Evolutionary conservation across 1,140 invertebrate species (phyloP).

Genomic region (Lethrus apterus): DNA sequence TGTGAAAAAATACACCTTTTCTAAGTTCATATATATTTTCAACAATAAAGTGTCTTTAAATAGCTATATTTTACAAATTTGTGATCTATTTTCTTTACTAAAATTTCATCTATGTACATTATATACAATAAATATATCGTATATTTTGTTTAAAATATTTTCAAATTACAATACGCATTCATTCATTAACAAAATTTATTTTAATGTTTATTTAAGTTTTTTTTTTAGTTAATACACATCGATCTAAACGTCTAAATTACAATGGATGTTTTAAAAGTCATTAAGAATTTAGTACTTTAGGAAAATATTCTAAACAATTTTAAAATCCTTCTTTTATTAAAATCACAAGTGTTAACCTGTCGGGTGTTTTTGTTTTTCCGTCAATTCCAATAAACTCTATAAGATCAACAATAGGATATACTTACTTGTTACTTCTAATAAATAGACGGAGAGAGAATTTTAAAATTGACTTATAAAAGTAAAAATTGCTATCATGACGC

Average conservation of each 20-base stretch:
- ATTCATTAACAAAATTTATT: too few relatives aligned
- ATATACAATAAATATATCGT: constrained; percentile 27
- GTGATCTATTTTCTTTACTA: constrained; percentile 20
- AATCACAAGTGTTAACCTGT: constrained; percentile 20
- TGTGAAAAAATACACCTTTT: not conserved
- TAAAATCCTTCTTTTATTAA: constrained; percentile 13
- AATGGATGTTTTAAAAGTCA: too few relatives aligned
- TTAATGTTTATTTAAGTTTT: too few relatives aligned
- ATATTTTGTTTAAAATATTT: constrained; percentile 30
- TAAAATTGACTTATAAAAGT: constrained; percentile 35
- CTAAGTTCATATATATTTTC: constrained; percentile 30
- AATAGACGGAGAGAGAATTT: constrained; percentile 35
- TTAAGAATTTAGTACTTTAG: constrained; percentile 1
- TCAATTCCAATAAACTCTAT: constrained; percentile 36
- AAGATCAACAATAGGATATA: constrained; percentile 39
- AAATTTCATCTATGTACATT: constrained; percentile 34
- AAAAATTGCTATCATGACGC: too few relatives aligned
- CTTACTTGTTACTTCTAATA: constrained; percentile 23
- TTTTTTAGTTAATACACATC: too few relatives aligned
- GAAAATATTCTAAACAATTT: constrained; percentile 32
- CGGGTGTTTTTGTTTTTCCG: constrained; percentile 1
- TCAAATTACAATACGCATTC: too few relatives aligned
- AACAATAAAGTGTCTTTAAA: constrained; percentile 36
- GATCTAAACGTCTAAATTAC: too few relatives aligned
- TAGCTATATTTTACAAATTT: constrained; percentile 36